Evolutionary conservation across 2,888 invertebrate genomes (phyloP), one percentile per base, ranked within the genome.

Genomic region (Agrotis puta): DNA sequence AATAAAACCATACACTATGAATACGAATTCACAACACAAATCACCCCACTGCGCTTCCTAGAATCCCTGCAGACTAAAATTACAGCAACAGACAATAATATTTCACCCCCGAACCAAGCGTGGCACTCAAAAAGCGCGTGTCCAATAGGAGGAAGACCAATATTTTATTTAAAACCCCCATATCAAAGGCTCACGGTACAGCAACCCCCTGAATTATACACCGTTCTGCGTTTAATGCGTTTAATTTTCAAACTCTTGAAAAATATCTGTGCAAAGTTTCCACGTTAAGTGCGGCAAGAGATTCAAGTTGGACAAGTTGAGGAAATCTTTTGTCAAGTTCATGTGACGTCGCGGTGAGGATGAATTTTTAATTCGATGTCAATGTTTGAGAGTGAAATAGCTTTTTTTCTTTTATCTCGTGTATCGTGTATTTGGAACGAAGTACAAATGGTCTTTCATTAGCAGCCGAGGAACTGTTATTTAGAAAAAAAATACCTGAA

Each of bases 221-320:
- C 88, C 87, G 85, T 84, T 84, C 92, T 93, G 93, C 89, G 87
- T 87, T 91, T 93, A 93, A 93, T 92, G 89, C 92, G 87, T 86
- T 89, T 92, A 92, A 93, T 92, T 92, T 90, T 76, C 82, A 87
- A 93, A 92, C 91, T 93, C 88, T 90, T 88, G 92, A 92, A 92
- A 92, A 93, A 93, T 92, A 90, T 91, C 84, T 85, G 73, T 63
- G 64, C 59, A 79, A 92, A 92, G 87, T 92, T 92, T 66, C 63
- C 71, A 86, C 87, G 91, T 91, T 80, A 80, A 80, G 80, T 80
- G 83, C 75, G 83, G 74, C 74, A 61, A 74, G 79, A 80, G 88
- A 87, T 90, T 87, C 80, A 70, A 85, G 33, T 75, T 81, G 78
- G 71, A 81, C 83, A 85, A 78, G 77, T 82, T 79, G 47, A 65